phyloP scores from a whole-genome alignment of 2,113 vertebrate species.

The Onychostruthus taczanowskii region DNA sequence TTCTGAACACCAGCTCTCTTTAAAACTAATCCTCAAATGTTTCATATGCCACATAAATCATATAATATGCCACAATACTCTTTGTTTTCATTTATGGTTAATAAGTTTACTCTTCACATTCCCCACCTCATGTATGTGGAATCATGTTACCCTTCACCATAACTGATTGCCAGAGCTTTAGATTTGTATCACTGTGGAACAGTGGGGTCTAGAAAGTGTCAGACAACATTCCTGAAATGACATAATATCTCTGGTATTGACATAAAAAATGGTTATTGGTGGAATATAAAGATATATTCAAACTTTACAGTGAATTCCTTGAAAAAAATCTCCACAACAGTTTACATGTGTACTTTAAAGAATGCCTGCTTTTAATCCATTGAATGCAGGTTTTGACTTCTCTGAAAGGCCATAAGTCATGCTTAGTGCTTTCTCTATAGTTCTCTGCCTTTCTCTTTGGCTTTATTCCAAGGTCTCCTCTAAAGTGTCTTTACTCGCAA shows the following conservation, averaged over 20 bases:
- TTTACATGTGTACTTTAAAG: not conserved
- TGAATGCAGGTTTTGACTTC: not conserved
- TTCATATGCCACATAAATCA: not conserved
- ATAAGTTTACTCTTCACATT: not conserved
- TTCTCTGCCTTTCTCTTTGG: not conserved
- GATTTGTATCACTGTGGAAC: not conserved
- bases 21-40: not conserved
- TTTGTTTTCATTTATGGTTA: not conserved
- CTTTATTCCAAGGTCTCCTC: not conserved
- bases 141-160: not conserved
- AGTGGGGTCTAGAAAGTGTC: not conserved
- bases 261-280: not conserved
- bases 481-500: not conserved
- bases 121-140: not conserved
- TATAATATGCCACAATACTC: not conserved
- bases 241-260: not conserved
- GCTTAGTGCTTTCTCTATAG: not conserved
- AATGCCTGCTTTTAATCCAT: not conserved
- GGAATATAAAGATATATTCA: not conserved
- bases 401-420: not conserved
- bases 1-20: not conserved
- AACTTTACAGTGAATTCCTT: not conserved
- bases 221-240: not conserved
- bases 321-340: rapidly evolving
- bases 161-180: not conserved